Evolutionary conservation across 2,888 invertebrate genomes (phyloP).

Genomic region (Plagiodera versicolora): DNA sequence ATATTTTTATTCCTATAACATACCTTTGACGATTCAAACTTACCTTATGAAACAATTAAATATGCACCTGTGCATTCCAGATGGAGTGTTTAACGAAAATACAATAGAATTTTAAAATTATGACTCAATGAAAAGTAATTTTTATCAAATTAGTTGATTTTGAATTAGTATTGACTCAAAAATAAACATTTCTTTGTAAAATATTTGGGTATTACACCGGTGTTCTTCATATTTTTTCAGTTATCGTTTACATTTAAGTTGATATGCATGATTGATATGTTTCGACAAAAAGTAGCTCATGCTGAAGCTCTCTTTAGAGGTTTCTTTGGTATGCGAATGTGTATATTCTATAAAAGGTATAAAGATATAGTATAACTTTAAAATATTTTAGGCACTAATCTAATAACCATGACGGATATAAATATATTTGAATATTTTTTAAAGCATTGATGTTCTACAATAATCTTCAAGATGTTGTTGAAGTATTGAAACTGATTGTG

Average conservation of each 20-base stretch:
- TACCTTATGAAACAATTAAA: no score
- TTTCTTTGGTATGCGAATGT: constrained; percentile 26
- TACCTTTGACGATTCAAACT: no score
- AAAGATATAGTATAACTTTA: constrained; percentile 43
- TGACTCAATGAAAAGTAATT: no score
- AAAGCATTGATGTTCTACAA: not conserved
- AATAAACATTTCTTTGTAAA: no score
- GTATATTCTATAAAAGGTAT: constrained; percentile 42
- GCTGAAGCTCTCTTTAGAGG: constrained; percentile 33
- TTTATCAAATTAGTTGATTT: no score
- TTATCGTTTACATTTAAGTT: not conserved
- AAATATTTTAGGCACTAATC: constrained; percentile 51
- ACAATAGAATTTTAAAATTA: no score
- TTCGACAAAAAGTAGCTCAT: constrained; percentile 35
- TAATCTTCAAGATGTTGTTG: not conserved
- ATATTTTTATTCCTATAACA: no score
- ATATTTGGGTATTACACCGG: not conserved
- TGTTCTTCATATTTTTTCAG: not conserved
- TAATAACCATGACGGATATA: constrained; percentile 36
- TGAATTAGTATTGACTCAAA: no score
- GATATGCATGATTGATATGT: constrained; percentile 37
- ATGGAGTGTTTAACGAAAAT: no score
- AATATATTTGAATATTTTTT: not conserved
- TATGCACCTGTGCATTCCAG: no score
- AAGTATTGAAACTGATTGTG: no score